These are phyloP conservation scores for Lacerta viridis DNA, from an alignment of 2,797 vertebrate genomes.

Conservation along the genomic window DNA sequence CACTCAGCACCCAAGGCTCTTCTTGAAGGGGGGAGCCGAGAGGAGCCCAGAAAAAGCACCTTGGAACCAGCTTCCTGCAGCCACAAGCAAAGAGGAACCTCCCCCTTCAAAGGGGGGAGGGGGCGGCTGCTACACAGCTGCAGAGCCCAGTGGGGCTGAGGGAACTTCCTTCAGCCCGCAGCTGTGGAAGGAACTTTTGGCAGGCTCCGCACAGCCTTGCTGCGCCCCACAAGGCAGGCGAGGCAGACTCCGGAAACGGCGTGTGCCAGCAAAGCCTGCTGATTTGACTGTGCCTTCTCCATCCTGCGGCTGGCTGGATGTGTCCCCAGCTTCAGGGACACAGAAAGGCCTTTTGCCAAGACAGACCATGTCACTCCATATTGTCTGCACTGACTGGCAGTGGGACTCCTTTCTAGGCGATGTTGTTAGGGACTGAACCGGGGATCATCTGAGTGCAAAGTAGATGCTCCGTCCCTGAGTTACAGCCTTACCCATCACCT, in stretches of 20 bases:
- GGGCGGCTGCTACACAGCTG: constrained; percentile 71
- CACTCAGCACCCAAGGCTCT: constrained; percentile 39
- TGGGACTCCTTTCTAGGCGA: too few species aligned
- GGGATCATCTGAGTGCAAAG: too few species aligned
- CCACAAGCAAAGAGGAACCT: constrained; percentile 64
- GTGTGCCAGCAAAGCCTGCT: constrained; percentile 30
- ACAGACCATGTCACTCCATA: too few species aligned
- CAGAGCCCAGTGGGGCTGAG: constrained; percentile 65
- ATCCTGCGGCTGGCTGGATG: neutral
- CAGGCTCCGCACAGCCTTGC: constrained; percentile 56
- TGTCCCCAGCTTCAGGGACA: neutral
- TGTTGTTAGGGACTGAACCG: too few species aligned
- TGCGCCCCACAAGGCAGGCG: constrained; percentile 54
- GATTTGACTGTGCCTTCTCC: constrained; percentile 20
- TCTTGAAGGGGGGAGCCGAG: constrained; percentile 12
- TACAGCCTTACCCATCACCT: neutral
- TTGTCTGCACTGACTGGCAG: too few species aligned
- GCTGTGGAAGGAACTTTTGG: constrained; percentile 74
- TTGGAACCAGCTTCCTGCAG: constrained; percentile 59
- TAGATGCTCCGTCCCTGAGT: too few species aligned
- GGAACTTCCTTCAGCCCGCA: constrained; percentile 68
- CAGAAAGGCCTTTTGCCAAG: neutral
- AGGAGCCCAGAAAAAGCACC: constrained; percentile 31
- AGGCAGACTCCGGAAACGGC: constrained; percentile 52
- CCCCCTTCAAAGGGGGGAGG: constrained; percentile 56